phyloP scores from a whole-genome alignment of 2,113 vertebrate genomes.

The Spea multiplicata region DNA sequence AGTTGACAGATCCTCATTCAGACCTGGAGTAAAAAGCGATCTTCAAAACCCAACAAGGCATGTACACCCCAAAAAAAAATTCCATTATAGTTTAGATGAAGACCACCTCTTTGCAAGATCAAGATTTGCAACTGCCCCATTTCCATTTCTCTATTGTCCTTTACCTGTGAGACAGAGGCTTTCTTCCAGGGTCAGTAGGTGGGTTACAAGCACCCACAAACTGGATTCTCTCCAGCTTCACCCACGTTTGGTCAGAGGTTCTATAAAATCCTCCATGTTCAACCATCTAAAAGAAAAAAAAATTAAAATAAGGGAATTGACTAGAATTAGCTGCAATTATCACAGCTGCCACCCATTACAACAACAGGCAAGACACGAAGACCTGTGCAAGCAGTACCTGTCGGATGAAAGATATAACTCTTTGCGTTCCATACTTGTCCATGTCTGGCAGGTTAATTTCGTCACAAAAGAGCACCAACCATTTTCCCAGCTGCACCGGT shows the following conservation, averaged over 20 bases:
- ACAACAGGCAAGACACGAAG: neutral
- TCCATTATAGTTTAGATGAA: too few relatives aligned
- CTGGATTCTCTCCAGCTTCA: slow-evolving; percentile 96
- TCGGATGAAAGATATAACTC: slow-evolving; percentile 97
- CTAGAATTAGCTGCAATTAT: neutral
- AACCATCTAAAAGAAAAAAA: slow-evolving; percentile 80
- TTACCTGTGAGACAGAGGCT: slow-evolving; percentile 93
- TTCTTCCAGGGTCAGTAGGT: slow-evolving; percentile 94
- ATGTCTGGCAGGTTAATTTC: slow-evolving; percentile 98
- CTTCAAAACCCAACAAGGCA: neutral
- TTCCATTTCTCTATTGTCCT: too few relatives aligned
- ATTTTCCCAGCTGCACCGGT: slow-evolving; percentile 95
- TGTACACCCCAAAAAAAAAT: neutral
- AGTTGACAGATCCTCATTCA: too few relatives aligned
- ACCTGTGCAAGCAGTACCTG: slow-evolving; percentile 66
- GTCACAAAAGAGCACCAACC: slow-evolving; percentile 96
- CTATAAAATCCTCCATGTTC: slow-evolving; percentile 98
- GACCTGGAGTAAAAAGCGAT: neutral
- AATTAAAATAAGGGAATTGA: neutral
- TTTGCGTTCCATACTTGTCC: slow-evolving; percentile 97
- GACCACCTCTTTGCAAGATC: too few relatives aligned
- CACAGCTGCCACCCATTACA: neutral
- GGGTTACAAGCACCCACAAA: slow-evolving; percentile 98
- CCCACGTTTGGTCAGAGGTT: slow-evolving; percentile 96
- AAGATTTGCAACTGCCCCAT: too few relatives aligned